Evolutionary conservation across 2,797 vertebrate genomes (phyloP).

Genomic region (Chaunax sp.): DNA sequence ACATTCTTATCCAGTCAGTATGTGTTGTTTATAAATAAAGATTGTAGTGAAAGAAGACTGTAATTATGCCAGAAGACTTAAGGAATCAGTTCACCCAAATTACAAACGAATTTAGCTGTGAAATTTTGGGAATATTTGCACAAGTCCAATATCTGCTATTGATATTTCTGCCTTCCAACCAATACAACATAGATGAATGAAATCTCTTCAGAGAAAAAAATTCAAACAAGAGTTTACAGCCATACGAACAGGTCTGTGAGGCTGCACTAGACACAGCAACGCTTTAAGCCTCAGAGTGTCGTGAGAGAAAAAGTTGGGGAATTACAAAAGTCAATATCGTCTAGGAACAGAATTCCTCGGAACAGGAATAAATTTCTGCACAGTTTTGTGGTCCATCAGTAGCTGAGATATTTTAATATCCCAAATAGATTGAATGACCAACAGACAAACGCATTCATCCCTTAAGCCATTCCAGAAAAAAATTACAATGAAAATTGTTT

Average conservation of each 20-base stretch:
- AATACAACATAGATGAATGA: neutral
- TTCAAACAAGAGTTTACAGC: neutral
- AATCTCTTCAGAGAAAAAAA: neutral
- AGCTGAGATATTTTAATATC: neutral
- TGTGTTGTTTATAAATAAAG: constrained; percentile 19
- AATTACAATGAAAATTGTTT: neutral
- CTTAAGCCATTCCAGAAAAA: neutral
- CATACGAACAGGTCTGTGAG: neutral
- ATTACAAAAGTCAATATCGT: neutral
- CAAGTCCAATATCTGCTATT: constrained; percentile 1
- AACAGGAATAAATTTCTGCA: too few relatives aligned
- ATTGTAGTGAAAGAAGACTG: constrained; percentile 13
- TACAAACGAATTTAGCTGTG: neutral
- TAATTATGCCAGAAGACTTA: constrained; percentile 8
- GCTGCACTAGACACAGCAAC: too few relatives aligned
- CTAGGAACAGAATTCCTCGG: too few relatives aligned
- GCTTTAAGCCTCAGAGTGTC: neutral
- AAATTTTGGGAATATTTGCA: neutral
- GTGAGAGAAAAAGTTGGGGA: neutral
- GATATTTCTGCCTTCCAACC: neutral
- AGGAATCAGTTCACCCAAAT: constrained; percentile 7
- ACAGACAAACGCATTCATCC: too few relatives aligned
- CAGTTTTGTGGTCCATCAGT: neutral
- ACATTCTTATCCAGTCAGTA: constrained; percentile 3
- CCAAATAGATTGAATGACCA: neutral